Evolutionary conservation across 2,888 invertebrate genomes (phyloP), one percentile per base, ranked within the genome.

Genomic region (Agonopterix arenella): DNA sequence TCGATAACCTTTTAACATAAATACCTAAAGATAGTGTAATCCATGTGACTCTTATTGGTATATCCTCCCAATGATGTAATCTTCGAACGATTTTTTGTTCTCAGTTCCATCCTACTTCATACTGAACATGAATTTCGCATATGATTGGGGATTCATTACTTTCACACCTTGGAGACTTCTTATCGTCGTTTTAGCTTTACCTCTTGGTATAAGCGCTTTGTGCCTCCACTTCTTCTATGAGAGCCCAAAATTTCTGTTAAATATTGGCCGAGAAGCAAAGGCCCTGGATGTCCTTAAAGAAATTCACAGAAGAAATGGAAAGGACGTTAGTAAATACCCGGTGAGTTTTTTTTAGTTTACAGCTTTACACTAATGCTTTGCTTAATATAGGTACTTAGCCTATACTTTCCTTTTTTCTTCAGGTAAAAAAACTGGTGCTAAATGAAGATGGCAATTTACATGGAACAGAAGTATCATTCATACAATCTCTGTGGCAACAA

Each of bases 231-330:
- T 90, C 46, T 86, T 91, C 53, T 90, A 92, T 8, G 94, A 95
- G 70, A 94, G 93, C 67, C 94, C 94, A 0, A 94, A 93, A 70
- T 94, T 92, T 66, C 73, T 94, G 3, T 88, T 93, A 72, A 90
- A 91, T 36, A 85, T 85, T 53, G 91, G 92, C 4, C 77, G 80
- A 13, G 90, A 90, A 51, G 79, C 84, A 2, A 85, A 91, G 56
- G 93, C 93, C 0, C 58, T 93, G 13, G 57, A 79, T 9, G 81
- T 92, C 9, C 88, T 93, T 56, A 66, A 66, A 46, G 80, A 67
- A 48, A 92, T 94, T 7, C 92, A 91, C 66, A 58, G 73, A 0
- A 70, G 81, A 43, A 93, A 93, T 65, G 90, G 90, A 3, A n/a
- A 13, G 8, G 43, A 43, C 11, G 11, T 28, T 28, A 7, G 11